Evolutionary conservation across 2,888 invertebrate genomes (phyloP).

Genomic region (Rhingia rostrata): DNA sequence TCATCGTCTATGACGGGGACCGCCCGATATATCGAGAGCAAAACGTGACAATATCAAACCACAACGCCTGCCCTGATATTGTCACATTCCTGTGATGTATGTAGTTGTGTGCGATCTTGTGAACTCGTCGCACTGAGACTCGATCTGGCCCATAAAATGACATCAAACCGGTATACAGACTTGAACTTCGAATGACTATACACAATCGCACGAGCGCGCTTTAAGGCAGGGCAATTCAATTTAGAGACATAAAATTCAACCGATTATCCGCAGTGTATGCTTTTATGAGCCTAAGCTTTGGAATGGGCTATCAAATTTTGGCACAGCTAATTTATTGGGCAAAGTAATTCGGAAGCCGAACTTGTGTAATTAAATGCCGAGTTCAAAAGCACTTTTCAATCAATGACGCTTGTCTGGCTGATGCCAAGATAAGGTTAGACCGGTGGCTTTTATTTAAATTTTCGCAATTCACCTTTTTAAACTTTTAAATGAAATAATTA

Average conservation of each 20-base stretch:
- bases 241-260: constrained; percentile 17
- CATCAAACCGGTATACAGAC: background rate
- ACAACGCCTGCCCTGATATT: background rate
- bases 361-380: constrained; percentile 22
- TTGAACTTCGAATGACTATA: too few species aligned
- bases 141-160: constrained; percentile 5
- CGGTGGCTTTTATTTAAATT: background rate
- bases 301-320: constrained; percentile 30
- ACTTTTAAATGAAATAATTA: constrained; percentile 1
- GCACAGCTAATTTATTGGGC: constrained; percentile 34
- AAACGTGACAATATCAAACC: constrained; percentile 59
- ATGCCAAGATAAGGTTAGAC: constrained; percentile 4
- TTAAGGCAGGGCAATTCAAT: background rate
- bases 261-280: constrained; percentile 13
- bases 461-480: constrained; percentile 19
- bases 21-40: constrained; percentile 61
- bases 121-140: background rate
- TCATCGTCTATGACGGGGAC: constrained; percentile 46
- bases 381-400: constrained; percentile 33
- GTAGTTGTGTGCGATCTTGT: too few species aligned
- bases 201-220: too few species aligned
- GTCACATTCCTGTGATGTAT: background rate
- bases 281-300: constrained; percentile 8
- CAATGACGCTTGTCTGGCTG: background rate
- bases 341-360: constrained; percentile 54